Percentiles rank a stretch among this genome's conserved stretches.
These are phyloP conservation scores for Drosophila sp. DNA, from an alignment of 1,140 invertebrate species.

Conservation along the genomic window DNA sequence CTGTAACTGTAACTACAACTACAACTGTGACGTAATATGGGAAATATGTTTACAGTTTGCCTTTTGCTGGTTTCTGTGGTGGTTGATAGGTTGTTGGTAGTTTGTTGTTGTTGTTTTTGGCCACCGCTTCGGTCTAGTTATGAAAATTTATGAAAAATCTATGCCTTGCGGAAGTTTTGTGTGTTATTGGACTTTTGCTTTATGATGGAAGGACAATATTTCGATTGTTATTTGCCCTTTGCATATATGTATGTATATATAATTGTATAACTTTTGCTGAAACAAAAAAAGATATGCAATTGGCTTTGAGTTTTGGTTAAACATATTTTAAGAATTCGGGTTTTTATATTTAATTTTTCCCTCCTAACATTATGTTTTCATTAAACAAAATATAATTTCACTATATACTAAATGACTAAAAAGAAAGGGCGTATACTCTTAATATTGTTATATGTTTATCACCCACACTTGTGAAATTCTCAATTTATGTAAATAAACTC, in stretches of 20 bases:
- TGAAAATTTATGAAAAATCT: conserved; percentile 74
- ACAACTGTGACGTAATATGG: conserved; percentile 76
- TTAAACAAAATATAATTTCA: too few relatives aligned
- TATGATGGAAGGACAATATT: neutral
- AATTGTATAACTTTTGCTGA: too few relatives aligned
- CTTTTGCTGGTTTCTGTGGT: conserved; percentile 25
- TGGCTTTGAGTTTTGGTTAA: too few relatives aligned
- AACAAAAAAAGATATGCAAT: too few relatives aligned
- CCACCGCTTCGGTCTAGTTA: conserved; percentile 21
- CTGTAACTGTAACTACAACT: conserved; percentile 17
- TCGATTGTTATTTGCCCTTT: neutral
- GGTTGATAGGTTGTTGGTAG: neutral
- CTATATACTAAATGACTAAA: too few relatives aligned
- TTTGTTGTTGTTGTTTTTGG: neutral
- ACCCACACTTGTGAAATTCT: too few relatives aligned
- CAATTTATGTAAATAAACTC: neutral
- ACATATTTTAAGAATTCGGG: too few relatives aligned
- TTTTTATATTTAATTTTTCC: too few relatives aligned
- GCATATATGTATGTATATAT: too few relatives aligned
- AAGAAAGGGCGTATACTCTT: too few relatives aligned
- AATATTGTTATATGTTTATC: too few relatives aligned
- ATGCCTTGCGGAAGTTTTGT: conserved; percentile 58
- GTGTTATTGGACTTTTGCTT: conserved; percentile 42
- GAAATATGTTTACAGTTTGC: conserved; percentile 61
- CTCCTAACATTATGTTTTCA: too few relatives aligned